Conservation (phyloP, 2,113 vertebrate species). For the Muntiacus muntjak region DNA sequence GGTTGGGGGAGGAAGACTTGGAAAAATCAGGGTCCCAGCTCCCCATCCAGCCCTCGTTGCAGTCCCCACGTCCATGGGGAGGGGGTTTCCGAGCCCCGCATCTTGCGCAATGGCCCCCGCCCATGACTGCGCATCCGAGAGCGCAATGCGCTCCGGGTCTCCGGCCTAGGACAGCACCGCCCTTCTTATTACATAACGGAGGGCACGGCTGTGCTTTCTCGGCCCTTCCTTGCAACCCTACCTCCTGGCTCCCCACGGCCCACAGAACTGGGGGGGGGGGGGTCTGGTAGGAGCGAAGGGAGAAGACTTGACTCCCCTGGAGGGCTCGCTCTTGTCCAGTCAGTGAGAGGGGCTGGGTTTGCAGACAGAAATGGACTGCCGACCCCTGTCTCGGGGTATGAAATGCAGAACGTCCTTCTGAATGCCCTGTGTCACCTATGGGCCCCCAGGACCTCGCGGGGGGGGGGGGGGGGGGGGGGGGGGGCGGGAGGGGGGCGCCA, state of each 20-base stretch:
- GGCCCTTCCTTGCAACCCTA: conserved; percentile 36
- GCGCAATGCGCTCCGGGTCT: conserved; percentile 53
- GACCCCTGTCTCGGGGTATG: not conserved
- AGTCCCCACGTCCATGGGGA: conserved; percentile 59
- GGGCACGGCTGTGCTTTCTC: conserved; percentile 44
- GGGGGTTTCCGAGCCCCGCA: conserved; percentile 55
- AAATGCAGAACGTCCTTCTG: not conserved
- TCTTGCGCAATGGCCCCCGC: not conserved
- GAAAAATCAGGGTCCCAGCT: not conserved
- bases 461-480: fast-evolving
- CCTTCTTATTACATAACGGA: conserved; percentile 64
- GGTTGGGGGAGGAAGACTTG: not conserved
- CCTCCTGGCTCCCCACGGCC: not conserved
- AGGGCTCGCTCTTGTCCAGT: not conserved
- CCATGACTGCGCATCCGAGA: conserved; percentile 51
- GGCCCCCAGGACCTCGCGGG: not conserved
- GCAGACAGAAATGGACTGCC: not conserved
- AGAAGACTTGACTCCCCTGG: not conserved
- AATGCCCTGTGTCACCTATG: not conserved
- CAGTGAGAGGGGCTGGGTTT: not conserved
- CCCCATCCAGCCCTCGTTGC: not conserved
- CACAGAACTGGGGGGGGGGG: not conserved
- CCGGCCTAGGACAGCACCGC: conserved; percentile 51
- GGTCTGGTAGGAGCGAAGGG: not conserved
- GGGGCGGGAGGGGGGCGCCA: not conserved